These are phyloP conservation scores for Mythimna impura DNA, from an alignment of 2,888 invertebrate species.

Conservation along the genomic window DNA sequence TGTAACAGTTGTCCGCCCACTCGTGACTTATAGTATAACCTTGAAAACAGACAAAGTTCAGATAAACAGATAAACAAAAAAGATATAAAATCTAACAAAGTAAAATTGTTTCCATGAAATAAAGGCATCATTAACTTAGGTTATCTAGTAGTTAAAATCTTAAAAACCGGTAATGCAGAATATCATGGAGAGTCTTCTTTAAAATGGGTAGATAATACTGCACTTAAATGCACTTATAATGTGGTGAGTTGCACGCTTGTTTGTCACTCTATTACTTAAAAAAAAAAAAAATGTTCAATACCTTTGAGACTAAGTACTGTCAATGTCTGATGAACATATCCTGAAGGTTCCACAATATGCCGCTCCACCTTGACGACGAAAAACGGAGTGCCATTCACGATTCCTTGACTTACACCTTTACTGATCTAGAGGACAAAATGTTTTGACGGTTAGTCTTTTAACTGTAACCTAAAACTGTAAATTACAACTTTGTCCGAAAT, in stretches of 20 bases:
- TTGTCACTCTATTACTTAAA: background rate
- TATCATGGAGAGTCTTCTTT: background rate
- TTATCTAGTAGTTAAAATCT: background rate
- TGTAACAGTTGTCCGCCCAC: slow-evolving; percentile 90
- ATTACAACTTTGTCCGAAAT: background rate
- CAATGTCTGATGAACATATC: slow-evolving; percentile 87
- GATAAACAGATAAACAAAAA: background rate
- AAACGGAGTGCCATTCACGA: slow-evolving; percentile 87
- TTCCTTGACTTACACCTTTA: slow-evolving; percentile 87
- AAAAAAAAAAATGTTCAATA: background rate
- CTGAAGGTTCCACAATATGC: slow-evolving; percentile 90
- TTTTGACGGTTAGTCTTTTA: background rate
- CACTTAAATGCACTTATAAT: too few relatives aligned
- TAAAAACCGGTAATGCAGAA: too few relatives aligned
- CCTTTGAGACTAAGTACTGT: slow-evolving; percentile 90
- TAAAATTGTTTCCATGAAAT: background rate
- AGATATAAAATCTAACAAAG: background rate
- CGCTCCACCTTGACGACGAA: slow-evolving; percentile 91
- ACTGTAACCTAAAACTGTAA: background rate
- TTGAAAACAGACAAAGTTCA: slow-evolving; percentile 38
- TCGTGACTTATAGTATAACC: slow-evolving; percentile 91
- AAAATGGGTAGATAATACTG: background rate
- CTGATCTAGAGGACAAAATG: slow-evolving; percentile 79
- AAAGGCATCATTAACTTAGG: background rate
- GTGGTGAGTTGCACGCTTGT: background rate